A percentile compares a stretch with the other conserved stretches of the same genome.
These are phyloP conservation scores for Gopherus evgoodei DNA, from an alignment of 2,113 vertebrate genomes.

Conservation along the genomic window DNA sequence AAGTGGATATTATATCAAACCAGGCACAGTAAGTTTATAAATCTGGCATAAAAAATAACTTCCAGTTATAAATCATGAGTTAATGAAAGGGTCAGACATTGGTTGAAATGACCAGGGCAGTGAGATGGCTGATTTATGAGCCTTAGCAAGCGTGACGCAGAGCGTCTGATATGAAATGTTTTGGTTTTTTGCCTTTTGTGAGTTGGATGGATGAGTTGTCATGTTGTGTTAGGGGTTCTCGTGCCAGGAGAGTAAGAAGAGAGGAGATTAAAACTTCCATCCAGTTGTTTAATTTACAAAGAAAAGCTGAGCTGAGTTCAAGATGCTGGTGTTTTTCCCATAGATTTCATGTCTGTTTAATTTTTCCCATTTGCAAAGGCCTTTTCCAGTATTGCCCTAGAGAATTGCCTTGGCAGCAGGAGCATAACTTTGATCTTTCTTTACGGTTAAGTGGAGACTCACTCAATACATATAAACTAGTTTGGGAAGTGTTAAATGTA, in stretches of 20 bases:
- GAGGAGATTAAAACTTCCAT: not conserved
- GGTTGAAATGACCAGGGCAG: constrained; percentile 67
- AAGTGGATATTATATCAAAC: constrained; percentile 73
- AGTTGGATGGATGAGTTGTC: constrained; percentile 56
- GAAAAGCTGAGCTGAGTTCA: not conserved
- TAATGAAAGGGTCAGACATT: constrained; percentile 66
- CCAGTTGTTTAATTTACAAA: not conserved
- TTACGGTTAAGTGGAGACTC: constrained; percentile 17
- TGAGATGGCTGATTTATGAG: constrained; percentile 71
- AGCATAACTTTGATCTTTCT: not conserved
- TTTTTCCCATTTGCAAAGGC: not conserved
- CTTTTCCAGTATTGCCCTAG: constrained; percentile 16
- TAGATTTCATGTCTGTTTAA: constrained; percentile 27
- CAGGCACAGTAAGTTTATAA: constrained; percentile 73
- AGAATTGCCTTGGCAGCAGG: constrained; percentile 43
- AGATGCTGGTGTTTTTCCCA: not conserved
- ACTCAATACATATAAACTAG: not conserved
- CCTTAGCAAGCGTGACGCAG: constrained; percentile 50
- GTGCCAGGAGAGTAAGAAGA: constrained; percentile 23
- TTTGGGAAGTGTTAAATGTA: not conserved
- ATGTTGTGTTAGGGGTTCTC: constrained; percentile 5
- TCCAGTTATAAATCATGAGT: constrained; percentile 75
- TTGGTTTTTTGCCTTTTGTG: constrained; percentile 19
- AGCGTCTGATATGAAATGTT: constrained; percentile 39
- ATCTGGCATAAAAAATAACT: constrained; percentile 71